Evolutionary conservation across 2,797 vertebrate species (phyloP).

Genomic region (Paedocypris micromegethes): DNA sequence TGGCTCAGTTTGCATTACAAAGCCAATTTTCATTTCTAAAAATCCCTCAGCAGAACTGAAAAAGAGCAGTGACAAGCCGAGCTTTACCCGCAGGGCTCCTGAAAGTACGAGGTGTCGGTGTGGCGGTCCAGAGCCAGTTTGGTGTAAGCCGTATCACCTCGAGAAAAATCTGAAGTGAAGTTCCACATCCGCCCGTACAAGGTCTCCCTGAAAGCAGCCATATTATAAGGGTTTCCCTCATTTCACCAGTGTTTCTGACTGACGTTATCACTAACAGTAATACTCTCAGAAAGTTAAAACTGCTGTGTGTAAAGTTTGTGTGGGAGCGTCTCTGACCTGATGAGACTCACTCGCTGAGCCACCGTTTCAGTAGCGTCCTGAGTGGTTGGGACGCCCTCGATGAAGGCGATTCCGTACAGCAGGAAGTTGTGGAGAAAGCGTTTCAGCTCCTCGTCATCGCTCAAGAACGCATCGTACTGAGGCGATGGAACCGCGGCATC

Average conservation of each 20-base stretch:
- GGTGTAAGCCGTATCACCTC: constrained; percentile 87
- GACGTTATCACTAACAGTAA: no score
- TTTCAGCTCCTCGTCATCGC: constrained; percentile 76
- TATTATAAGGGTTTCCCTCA: not conserved
- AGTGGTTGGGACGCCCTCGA: constrained; percentile 79
- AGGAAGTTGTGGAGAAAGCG: constrained; percentile 80
- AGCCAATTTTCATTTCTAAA: no score
- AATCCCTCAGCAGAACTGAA: no score
- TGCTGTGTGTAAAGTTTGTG: not conserved
- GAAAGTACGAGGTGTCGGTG: constrained; percentile 89
- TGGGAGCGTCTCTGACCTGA: constrained; percentile 70
- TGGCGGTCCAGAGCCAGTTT: constrained; percentile 85
- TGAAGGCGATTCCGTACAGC: constrained; percentile 83
- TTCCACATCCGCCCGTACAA: constrained; percentile 88
- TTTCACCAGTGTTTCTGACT: not conserved
- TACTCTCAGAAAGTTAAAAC: not conserved
- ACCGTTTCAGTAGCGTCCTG: constrained; percentile 79
- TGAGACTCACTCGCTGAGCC: constrained; percentile 79
- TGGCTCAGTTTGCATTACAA: no score
- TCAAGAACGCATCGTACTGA: constrained; percentile 77
- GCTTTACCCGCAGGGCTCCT: constrained; percentile 84
- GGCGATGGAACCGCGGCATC: constrained; percentile 65
- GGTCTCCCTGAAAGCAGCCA: constrained; percentile 74
- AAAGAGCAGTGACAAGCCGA: no score
- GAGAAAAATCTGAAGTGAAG: constrained; percentile 87